phyloP scores from a whole-genome alignment of 2,888 invertebrate species.

The Morpho deidamia region DNA sequence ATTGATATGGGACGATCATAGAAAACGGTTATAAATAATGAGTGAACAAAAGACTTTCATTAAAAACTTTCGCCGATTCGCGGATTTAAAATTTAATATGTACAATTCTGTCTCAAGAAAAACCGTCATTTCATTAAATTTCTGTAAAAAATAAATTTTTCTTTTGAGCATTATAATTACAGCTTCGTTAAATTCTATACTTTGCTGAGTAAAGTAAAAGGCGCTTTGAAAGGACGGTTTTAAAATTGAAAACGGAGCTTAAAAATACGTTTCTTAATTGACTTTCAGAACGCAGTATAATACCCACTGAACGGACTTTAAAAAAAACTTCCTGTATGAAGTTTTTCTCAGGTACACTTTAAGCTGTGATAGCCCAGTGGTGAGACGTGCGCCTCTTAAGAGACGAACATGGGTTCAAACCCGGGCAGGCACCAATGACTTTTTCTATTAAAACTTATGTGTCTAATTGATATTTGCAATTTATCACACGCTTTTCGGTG shows the following conservation, averaged over 20 bases:
- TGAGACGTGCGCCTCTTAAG: no score
- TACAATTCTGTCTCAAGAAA: slow-evolving; percentile 49
- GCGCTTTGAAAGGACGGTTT: slow-evolving; percentile 50
- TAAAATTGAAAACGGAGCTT: slow-evolving; percentile 52
- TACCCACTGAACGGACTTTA: slow-evolving; percentile 29
- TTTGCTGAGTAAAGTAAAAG: slow-evolving; percentile 57
- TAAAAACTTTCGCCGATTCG: slow-evolving; percentile 28
- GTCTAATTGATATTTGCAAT: no score
- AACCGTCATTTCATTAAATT: slow-evolving; percentile 51
- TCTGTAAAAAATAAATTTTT: slow-evolving; percentile 42
- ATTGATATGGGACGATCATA: no score
- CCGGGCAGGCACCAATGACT: no score
- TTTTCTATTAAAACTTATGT: no score
- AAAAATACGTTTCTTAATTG: slow-evolving; percentile 43
- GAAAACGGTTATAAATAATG: no score
- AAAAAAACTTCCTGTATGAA: slow-evolving; percentile 25
- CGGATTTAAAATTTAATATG: slow-evolving; percentile 27
- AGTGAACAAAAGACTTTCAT: slow-evolving; percentile 18
- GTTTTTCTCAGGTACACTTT: slow-evolving; percentile 19
- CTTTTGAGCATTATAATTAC: slow-evolving; percentile 63
- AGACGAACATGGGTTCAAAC: no score
- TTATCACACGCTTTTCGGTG: no score
- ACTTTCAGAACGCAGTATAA: slow-evolving; percentile 39
- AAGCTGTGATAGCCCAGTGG: no score
- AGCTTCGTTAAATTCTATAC: slow-evolving; percentile 64